Evolutionary conservation across 1,140 invertebrate genomes (phyloP), one percentile per base, ranked within the genome.

Genomic region (Drosophila carrolli): DNA sequence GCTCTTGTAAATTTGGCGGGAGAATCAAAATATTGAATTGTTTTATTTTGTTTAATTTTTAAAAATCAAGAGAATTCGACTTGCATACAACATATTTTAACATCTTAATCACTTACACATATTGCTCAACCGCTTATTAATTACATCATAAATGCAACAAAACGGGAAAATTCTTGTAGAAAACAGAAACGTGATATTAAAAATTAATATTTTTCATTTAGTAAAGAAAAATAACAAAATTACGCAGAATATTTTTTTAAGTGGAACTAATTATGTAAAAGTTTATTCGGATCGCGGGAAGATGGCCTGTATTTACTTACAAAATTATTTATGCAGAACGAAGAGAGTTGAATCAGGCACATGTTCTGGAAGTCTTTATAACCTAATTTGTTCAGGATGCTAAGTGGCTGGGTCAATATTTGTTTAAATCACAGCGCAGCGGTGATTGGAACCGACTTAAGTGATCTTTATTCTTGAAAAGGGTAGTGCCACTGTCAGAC

Each of bases 361-460:
- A 38, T 8, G 23, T 68, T 66, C 14, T 71, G 29, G 50, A 75
- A n/a, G 44, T 74, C 72, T 77, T 77, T 77, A 77, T 77, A 77
- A 77, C 74, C 74, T 51, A 76, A 46, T 70, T 68, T 41, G 23
- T 5, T 19, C 0, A 5, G n/a, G 11, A 5, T 70, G 73, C 27
- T 77, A 77, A 77, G 37, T 50, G 14, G 0, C 0, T 9, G 2
- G 8, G 44, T 66, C 38, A 70, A 77, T 46, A 56, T 14, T 55
- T 19, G 14, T 8, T 44, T 32, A 8, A n/a, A 48, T 47, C 40
- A 10, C 5, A 65, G 27, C 7, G 38, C 35, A 58, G 29, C 11
- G 16, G 50, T 19, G 44, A 56, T 19, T 6, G 32, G n/a, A 27
- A 19, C 40, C 23, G 9, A 29, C 2, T 53, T 13, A 41, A 29